Conservation (phyloP, 2,888 invertebrate genomes). For the Aphidius colemani region DNA sequence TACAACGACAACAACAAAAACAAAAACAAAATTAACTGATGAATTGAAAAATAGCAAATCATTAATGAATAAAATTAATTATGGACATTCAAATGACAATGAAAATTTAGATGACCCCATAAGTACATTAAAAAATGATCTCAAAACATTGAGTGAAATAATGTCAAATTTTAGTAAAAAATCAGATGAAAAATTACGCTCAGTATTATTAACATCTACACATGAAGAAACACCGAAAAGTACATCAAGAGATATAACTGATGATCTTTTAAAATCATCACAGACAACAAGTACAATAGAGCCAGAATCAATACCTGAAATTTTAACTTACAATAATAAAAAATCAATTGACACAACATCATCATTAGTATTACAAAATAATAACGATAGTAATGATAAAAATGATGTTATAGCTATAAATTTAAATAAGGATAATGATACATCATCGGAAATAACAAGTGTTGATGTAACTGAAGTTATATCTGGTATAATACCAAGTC, state of each 20-base stretch:
- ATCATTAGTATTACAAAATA: not conserved
- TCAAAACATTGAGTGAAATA: conserved; percentile 54
- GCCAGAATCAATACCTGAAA: conserved; percentile 16
- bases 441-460: conserved; percentile 26
- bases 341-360: not conserved
- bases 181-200: conserved; percentile 43
- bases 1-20: not conserved
- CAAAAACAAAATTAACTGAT: conserved; percentile 17
- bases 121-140: conserved; percentile 52
- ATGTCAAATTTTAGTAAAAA: conserved; percentile 53
- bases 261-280: conserved; percentile 36
- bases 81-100: conserved; percentile 46
- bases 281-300: conserved; percentile 11
- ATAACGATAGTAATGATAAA: not conserved
- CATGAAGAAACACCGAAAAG: conserved; percentile 14
- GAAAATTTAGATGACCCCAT: conserved; percentile 54
- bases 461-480: conserved; percentile 10
- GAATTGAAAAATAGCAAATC: conserved; percentile 25
- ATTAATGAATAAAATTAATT: conserved; percentile 46
- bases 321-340: conserved; percentile 6
- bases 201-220: conserved; percentile 12
- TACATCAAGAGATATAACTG: conserved; percentile 42
- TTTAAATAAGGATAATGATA: not conserved
- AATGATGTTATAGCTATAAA: not conserved
- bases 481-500: conserved; percentile 33